phyloP scores from a whole-genome alignment of 2,888 invertebrate species.

The Tinea pellionella region DNA sequence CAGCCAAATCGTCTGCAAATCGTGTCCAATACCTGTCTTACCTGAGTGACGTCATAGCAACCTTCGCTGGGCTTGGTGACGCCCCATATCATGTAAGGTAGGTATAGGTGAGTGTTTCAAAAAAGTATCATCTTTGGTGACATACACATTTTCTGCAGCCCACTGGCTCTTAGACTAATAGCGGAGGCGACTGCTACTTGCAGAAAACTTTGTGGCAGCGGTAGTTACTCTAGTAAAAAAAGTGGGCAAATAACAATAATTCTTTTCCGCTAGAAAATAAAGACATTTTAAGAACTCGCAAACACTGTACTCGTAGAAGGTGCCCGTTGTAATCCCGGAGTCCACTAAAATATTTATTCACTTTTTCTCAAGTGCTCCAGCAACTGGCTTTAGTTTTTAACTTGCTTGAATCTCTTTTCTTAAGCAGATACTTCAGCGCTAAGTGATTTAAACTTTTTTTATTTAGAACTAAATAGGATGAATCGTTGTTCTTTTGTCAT shows the following conservation, averaged over 20 bases:
- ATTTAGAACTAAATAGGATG: neutral
- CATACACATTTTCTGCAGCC: too few relatives aligned
- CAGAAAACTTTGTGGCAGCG: too few relatives aligned
- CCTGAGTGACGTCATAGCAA: too few relatives aligned
- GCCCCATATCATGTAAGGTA: too few relatives aligned
- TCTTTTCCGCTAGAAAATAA: neutral
- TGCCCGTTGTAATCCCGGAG: neutral
- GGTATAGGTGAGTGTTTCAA: too few relatives aligned
- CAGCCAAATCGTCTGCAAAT: too few relatives aligned
- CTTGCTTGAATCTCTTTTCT: neutral
- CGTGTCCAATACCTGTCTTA: too few relatives aligned
- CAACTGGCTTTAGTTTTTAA: constrained; percentile 2
- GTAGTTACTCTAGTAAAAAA: too few relatives aligned
- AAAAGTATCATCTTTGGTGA: too few relatives aligned
- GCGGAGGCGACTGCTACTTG: too few relatives aligned
- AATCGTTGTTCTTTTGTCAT: neutral
- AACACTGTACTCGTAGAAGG: neutral
- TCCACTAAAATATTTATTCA: neutral
- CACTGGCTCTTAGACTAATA: too few relatives aligned
- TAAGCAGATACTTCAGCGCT: neutral
- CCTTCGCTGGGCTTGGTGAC: too few relatives aligned
- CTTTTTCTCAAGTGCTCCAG: neutral
- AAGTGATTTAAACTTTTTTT: constrained; percentile 1
- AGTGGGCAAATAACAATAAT: neutral
- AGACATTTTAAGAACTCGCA: neutral